Evolutionary conservation across 2,797 vertebrate species (phyloP).

Genomic region (Tapirus indicus): DNA sequence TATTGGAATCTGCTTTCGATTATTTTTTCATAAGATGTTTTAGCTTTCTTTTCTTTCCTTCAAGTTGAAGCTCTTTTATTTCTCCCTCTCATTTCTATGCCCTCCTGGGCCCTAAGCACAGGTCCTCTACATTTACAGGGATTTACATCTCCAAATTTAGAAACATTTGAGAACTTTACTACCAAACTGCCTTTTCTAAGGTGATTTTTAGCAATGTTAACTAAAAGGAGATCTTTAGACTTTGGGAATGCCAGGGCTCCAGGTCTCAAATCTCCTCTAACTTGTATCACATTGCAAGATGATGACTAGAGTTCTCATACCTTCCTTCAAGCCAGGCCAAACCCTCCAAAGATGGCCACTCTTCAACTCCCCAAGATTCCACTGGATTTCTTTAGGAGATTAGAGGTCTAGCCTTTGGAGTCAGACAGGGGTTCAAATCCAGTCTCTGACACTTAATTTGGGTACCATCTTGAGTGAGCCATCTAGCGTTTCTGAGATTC

Average conservation of each 20-base stretch:
- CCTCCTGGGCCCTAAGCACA: neutral
- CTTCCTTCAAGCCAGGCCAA: neutral
- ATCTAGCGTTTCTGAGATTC: slow-evolving; percentile 46
- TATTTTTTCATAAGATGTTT: slow-evolving; percentile 27
- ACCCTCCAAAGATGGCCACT: neutral
- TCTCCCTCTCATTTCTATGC: slow-evolving; percentile 1
- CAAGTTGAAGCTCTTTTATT: slow-evolving; percentile 40
- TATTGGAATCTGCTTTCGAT: slow-evolving; percentile 45
- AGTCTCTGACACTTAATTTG: neutral
- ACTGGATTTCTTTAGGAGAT: neutral
- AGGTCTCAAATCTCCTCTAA: neutral
- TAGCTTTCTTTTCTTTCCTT: slow-evolving; percentile 40
- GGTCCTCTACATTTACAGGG: neutral
- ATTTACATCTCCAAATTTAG: slow-evolving; percentile 55
- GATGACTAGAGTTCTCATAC: neutral
- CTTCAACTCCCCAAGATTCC: neutral
- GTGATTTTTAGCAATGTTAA: slow-evolving; percentile 54
- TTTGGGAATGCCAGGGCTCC: neutral
- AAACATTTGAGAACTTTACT: slow-evolving; percentile 30
- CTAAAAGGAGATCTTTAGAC: neutral
- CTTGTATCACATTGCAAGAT: neutral
- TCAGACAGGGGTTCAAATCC: slow-evolving; percentile 1
- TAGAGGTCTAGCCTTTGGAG: neutral
- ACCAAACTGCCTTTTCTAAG: slow-evolving; percentile 47
- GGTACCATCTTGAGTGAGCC: neutral